These are phyloP conservation scores for Decapterus maruadsi DNA, from an alignment of 2,797 vertebrate species.

Conservation along the genomic window DNA sequence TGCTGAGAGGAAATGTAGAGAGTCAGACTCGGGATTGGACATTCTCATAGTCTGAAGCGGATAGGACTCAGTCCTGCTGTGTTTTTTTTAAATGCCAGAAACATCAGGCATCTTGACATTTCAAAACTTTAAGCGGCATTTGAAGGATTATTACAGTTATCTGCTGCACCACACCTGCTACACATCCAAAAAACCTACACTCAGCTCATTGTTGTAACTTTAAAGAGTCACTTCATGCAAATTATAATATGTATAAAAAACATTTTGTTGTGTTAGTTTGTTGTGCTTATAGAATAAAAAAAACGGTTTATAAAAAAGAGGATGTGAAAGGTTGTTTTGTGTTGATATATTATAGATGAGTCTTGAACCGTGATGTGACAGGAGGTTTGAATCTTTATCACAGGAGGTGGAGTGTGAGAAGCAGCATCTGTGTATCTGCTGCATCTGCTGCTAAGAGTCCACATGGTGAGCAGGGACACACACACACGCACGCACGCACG, in stretches of 20 bases:
- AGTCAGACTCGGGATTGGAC: too few relatives aligned
- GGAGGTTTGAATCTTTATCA: neutral
- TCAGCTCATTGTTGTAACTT: neutral
- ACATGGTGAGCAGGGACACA: neutral
- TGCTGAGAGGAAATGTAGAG: too few relatives aligned
- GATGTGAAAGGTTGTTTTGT: too few relatives aligned
- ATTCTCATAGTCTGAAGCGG: too few relatives aligned
- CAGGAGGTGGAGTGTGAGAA: neutral
- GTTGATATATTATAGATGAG: too few relatives aligned
- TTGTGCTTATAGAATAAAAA: neutral
- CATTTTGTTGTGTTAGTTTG: neutral
- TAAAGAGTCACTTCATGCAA: neutral
- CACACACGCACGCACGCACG: conserved; percentile 25
- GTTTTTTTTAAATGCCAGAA: too few relatives aligned
- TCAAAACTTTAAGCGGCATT: too few relatives aligned
- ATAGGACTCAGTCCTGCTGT: too few relatives aligned
- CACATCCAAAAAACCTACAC: neutral
- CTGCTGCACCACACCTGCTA: neutral
- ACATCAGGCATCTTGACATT: too few relatives aligned
- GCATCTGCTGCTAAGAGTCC: neutral
- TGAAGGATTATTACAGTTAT: too few relatives aligned
- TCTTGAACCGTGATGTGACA: neutral
- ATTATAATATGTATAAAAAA: too few relatives aligned
- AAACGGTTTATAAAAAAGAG: neutral
- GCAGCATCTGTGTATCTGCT: neutral